A percentile compares a stretch with the other conserved stretches of the same genome.
Conservation (phyloP, 2,113 vertebrate genomes). For the Chrysochloris asiatica region DNA sequence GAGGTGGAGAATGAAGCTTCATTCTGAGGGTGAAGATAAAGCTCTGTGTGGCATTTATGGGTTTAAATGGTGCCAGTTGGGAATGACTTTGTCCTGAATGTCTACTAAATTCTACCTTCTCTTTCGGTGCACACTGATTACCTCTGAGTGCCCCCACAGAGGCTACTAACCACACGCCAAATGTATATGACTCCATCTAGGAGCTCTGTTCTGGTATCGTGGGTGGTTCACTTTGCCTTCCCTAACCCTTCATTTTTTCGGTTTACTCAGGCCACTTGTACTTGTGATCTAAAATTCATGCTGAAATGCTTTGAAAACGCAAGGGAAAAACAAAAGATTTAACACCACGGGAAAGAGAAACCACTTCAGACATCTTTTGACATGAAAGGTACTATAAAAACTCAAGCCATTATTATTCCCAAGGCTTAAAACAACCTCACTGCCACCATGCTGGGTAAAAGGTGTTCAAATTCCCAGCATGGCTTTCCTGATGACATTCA, state of each 20-base stretch:
- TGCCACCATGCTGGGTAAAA: constrained; percentile 36
- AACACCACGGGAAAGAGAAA: constrained; percentile 10
- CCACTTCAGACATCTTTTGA: constrained; percentile 46
- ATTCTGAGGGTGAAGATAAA: constrained; percentile 53
- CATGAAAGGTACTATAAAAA: no score
- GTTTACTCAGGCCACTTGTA: no score
- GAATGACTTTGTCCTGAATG: constrained; percentile 22
- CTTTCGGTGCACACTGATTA: constrained; percentile 62
- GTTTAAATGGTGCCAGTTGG: constrained; percentile 52
- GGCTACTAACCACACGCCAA: background rate
- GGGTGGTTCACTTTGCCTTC: background rate
- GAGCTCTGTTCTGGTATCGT: background rate
- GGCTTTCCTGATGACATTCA: no score
- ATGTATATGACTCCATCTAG: background rate
- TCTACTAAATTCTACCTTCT: no score
- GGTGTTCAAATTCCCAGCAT: background rate
- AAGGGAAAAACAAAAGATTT: constrained; percentile 19
- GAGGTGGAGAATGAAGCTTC: no score
- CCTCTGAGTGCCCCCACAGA: background rate
- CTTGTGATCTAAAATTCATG: background rate
- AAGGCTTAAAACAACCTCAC: constrained; percentile 20
- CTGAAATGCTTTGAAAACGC: constrained; percentile 38
- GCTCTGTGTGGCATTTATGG: constrained; percentile 56
- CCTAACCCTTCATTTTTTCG: background rate
- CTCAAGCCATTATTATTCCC: constrained; percentile 21